Base-by-base conservation (phyloP, 2,113 vertebrate species). In the Ceyx melanurus region DNA sequence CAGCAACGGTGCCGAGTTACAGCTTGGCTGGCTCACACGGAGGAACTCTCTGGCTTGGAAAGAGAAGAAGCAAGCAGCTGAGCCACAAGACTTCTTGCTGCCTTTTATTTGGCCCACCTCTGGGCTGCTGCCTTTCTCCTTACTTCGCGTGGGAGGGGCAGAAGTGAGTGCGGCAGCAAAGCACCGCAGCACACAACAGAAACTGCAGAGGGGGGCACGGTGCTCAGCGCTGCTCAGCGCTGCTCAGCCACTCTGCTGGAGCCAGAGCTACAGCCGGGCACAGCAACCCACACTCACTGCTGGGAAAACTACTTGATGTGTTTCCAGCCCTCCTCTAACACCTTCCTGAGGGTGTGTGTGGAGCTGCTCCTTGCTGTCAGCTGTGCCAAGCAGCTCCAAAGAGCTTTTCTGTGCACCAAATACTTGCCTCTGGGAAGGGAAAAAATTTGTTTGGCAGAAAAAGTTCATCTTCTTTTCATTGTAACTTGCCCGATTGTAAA, bases 121-220 rank as follows among this genome's bases (percentile, higher is more conserved):
- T 75, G n/a, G 22, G 21, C 33, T 86, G 50, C 51, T 74, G 57
- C 37, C 51, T 90, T 88, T 74, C 79, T 80, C 35, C 42, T 85
- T 33, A 26, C 28, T 88, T 88, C 45, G 14, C 9, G 73, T 58
- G 33, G 65, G 80, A 83, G 26, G 43, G 48, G 37, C 77, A 88
- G 80, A 90, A 78, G 53, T 3, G 5, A 64, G 43, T 58, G 68
- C 1, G 2, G 73, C 48, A 67, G 57, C 68, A 76, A 50, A 81
- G 53, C 80, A 11, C 1, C 1, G 65, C 58, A 50, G 60, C 2
- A 8, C 35, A 48, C 84, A 76, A 87, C 87, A 92, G 87, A 92
- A 94, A 95, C 87, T 92, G 81, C 48, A 48, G 33, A 61, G 13
- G 60, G 77, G 94, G 75, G 82, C 91, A 94, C 8, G 51, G 67